Evolutionary conservation across 2,888 invertebrate genomes (phyloP).

Genomic region (Leptopterna dolabrata): DNA sequence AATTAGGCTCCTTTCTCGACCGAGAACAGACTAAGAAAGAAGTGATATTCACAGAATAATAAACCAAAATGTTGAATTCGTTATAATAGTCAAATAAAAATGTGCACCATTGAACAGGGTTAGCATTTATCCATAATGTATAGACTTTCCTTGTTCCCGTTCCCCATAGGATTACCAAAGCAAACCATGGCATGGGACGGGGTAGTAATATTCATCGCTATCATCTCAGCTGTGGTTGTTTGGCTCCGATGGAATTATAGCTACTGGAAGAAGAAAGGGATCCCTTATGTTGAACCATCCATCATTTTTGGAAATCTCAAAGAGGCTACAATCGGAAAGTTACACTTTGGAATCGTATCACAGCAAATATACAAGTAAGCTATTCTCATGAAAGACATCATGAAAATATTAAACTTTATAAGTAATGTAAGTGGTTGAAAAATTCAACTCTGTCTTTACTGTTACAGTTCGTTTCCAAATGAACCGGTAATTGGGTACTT

Average conservation of each 20-base stretch:
- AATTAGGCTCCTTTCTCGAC: too few species aligned
- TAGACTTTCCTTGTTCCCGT: not conserved
- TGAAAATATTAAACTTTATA: too few species aligned
- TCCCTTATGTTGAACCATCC: constrained; percentile 32
- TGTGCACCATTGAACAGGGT: too few species aligned
- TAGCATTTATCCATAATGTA: too few species aligned
- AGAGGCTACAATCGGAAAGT: not conserved
- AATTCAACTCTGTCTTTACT: too few species aligned
- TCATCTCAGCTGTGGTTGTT: not conserved
- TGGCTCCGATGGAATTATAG: constrained; percentile 42
- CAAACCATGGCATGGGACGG: constrained; percentile 8
- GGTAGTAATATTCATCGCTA: constrained; percentile 25
- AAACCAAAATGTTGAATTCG: too few species aligned
- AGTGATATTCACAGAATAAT: too few species aligned
- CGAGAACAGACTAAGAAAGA: too few species aligned
- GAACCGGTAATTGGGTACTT: constrained; percentile 24
- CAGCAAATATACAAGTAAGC: constrained; percentile 23
- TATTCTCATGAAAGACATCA: too few species aligned
- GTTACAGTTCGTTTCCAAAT: constrained; percentile 15
- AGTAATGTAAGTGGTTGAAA: too few species aligned
- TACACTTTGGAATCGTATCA: not conserved
- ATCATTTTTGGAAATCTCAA: constrained; percentile 21
- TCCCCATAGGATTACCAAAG: not conserved
- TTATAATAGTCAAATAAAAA: too few species aligned
- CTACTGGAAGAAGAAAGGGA: constrained; percentile 40